A percentile compares a stretch with the other conserved stretches of the same genome.
These are phyloP conservation scores for Sipunculus nudus DNA, from an alignment of 2,888 invertebrate genomes.

Conservation along the genomic window DNA sequence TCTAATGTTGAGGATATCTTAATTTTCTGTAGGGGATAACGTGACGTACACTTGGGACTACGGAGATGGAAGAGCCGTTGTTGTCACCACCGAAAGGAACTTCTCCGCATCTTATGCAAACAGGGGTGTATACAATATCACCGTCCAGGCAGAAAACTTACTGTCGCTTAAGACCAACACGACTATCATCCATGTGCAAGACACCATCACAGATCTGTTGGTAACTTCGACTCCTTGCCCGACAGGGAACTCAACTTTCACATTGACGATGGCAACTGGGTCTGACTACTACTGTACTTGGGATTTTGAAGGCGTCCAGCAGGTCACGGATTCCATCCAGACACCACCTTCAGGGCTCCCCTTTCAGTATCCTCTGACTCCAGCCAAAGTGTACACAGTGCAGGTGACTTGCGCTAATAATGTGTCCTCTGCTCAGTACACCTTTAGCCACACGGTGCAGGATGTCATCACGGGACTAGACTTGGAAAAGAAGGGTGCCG, in stretches of 20 bases:
- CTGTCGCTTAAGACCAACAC: slow-evolving; percentile 46
- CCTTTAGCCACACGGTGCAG: slow-evolving; percentile 35
- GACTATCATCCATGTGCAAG: slow-evolving; percentile 47
- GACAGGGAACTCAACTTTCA: slow-evolving; percentile 23
- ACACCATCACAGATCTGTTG: slow-evolving; percentile 40
- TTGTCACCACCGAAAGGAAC: slow-evolving; percentile 17
- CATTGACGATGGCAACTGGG: slow-evolving; percentile 44
- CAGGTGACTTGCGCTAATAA: slow-evolving; percentile 44
- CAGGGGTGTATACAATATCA: slow-evolving; percentile 45
- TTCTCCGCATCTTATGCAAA: slow-evolving; percentile 38
- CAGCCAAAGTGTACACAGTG: slow-evolving; percentile 35
- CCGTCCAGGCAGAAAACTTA: slow-evolving; percentile 47
- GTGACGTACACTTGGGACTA: slow-evolving; percentile 56
- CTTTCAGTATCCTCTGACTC: slow-evolving; percentile 35
- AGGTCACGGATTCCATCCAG: slow-evolving; percentile 13
- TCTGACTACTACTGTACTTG: slow-evolving; percentile 52
- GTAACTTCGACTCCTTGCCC: slow-evolving; percentile 12
- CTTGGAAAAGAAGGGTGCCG: slow-evolving; percentile 25
- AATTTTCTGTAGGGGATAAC: slow-evolving; percentile 45
- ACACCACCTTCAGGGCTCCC: slow-evolving; percentile 2
- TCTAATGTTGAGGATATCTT: too few relatives aligned
- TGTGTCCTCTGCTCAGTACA: slow-evolving; percentile 22
- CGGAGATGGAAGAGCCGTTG: slow-evolving; percentile 47
- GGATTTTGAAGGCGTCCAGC: slow-evolving; percentile 41
- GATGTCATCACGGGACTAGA: slow-evolving; percentile 46